Percentiles rank a stretch among this genome's conserved stretches.
Evolutionary conservation across 64 coral and sea anemone species (phyloP).

Genomic region (Actinia tenebrosa): DNA sequence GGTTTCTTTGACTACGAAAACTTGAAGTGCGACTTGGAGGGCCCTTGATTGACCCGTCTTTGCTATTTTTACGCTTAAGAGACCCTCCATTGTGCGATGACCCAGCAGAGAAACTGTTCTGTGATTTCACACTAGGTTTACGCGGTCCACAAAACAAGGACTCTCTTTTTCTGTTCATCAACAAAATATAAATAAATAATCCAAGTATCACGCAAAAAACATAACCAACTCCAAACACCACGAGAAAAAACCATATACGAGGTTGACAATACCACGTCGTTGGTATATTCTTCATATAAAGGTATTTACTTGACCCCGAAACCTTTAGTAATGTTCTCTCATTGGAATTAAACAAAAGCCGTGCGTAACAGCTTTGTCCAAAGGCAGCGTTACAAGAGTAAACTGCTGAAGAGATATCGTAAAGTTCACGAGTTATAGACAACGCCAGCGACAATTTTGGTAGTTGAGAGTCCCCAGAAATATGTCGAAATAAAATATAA

Average conservation of each 20-base stretch:
- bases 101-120: conserved; percentile 20
- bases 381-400: conserved; percentile 48
- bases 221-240: conserved; percentile 58
- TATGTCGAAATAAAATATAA: conserved; percentile 70
- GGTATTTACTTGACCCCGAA: not conserved
- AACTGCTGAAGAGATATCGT: conserved; percentile 50
- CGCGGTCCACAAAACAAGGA: not conserved
- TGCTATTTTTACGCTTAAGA: conserved; percentile 44
- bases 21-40: conserved; percentile 55
- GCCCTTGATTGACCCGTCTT: not conserved
- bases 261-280: conserved; percentile 69
- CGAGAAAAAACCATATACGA: conserved; percentile 79
- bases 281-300: conserved; percentile 38
- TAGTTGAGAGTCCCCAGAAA: conserved; percentile 27
- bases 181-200: conserved; percentile 48
- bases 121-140: conserved; percentile 41
- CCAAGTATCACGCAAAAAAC: conserved; percentile 22
- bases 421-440: conserved; percentile 52
- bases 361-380: conserved; percentile 42
- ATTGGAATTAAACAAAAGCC: conserved; percentile 63
- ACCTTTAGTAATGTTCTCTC: conserved; percentile 65
- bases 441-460: conserved; percentile 39
- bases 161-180: conserved; percentile 30
- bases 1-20: conserved; percentile 43
- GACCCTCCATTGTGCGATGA: not conserved